Conservation (phyloP, 2,888 invertebrate species). For the Acrobasis consociella region DNA sequence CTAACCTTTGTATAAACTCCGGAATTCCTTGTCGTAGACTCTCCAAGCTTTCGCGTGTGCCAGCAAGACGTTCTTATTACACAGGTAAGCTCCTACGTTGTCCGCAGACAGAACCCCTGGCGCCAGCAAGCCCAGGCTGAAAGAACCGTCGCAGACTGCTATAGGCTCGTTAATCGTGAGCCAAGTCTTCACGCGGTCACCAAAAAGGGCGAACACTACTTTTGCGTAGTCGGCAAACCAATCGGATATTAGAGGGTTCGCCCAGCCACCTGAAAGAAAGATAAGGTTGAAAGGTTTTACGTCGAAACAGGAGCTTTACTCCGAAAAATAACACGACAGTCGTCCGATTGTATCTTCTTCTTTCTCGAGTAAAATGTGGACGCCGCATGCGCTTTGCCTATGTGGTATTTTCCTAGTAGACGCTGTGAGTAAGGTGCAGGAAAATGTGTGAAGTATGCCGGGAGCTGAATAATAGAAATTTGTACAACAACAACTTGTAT, state of each 20-base stretch:
- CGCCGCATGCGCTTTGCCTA: too few relatives aligned
- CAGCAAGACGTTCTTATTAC: conserved; percentile 78
- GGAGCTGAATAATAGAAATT: too few relatives aligned
- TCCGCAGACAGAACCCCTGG: conserved; percentile 43
- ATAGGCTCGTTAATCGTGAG: conserved; percentile 42
- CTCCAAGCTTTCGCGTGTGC: conserved; percentile 84
- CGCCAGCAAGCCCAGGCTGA: conserved; percentile 51
- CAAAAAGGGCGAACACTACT: conserved; percentile 37
- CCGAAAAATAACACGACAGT: too few relatives aligned
- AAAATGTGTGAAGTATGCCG: too few relatives aligned
- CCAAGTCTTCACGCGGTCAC: conserved; percentile 45
- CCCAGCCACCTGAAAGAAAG: conserved; percentile 73
- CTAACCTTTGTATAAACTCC: conserved; percentile 65
- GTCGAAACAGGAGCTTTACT: too few relatives aligned
- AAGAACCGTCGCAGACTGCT: conserved; percentile 52
- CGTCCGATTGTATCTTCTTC: too few relatives aligned
- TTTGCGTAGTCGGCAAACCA: conserved; percentile 43
- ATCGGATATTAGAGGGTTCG: conserved; percentile 39
- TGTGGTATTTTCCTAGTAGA: too few relatives aligned
- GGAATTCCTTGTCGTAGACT: conserved; percentile 78
- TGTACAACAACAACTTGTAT: too few relatives aligned
- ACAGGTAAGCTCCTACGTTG: conserved; percentile 41
- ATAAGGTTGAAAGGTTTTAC: not conserved
- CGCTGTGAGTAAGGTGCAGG: too few relatives aligned
- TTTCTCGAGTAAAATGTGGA: too few relatives aligned